Conservation (phyloP, 2,888 invertebrate genomes). For the Drosophila subquinaria region DNA sequence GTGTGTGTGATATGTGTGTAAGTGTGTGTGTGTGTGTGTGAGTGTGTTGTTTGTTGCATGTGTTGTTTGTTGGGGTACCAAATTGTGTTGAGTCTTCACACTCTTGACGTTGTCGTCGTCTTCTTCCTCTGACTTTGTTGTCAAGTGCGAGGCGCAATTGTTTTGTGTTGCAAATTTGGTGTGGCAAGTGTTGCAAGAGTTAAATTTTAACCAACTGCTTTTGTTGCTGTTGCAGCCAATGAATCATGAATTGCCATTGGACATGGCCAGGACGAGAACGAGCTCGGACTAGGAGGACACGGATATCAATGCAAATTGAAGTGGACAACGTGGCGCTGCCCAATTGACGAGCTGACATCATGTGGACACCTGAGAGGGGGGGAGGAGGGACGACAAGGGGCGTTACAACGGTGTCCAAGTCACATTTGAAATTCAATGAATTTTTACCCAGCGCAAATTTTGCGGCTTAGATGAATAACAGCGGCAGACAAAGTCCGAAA, state of each 20-base stretch:
- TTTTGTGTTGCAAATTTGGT: conserved; percentile 32
- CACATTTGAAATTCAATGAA: conserved; percentile 84
- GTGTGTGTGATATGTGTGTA: too few relatives aligned
- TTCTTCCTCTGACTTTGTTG: conserved; percentile 48
- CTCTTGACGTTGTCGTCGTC: conserved; percentile 52
- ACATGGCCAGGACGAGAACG: conserved; percentile 15
- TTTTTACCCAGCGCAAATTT: conserved; percentile 73
- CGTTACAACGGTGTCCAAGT: conserved; percentile 44
- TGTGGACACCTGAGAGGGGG: neutral
- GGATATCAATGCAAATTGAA: conserved; percentile 77
- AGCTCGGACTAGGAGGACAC: conserved; percentile 24
- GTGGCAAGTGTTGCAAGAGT: conserved; percentile 43
- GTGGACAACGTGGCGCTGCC: conserved; percentile 66
- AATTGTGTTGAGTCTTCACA: conserved; percentile 54
- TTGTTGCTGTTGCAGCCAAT: conserved; percentile 46
- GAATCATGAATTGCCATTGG: conserved; percentile 66
- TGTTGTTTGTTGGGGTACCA: conserved; percentile 6
- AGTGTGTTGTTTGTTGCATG: conserved; percentile 1
- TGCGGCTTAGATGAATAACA: conserved; percentile 72
- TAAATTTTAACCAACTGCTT: conserved; percentile 49
- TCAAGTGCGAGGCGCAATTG: conserved; percentile 49
- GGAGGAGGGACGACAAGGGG: neutral
- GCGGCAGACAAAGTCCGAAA: conserved; percentile 23
- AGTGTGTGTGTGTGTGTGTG: conserved; percentile 8
- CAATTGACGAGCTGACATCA: conserved; percentile 54